Base-by-base conservation (phyloP, 1,140 invertebrate genomes). In the Drosophila equinoxialis region DNA sequence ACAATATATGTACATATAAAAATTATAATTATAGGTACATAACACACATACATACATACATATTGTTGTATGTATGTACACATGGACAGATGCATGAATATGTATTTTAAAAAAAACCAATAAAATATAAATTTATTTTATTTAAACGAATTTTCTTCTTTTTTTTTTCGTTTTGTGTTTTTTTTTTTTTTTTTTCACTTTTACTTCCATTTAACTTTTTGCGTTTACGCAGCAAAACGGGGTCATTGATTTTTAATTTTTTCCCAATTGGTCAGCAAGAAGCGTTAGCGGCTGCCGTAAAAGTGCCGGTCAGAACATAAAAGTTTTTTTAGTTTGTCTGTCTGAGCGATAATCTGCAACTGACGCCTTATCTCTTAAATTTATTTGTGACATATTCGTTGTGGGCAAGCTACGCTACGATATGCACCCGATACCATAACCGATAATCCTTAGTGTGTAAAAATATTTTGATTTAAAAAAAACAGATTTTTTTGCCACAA, bases 211-310 rank as follows among this genome's bases (percentile, higher is more conserved):
- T 10, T 23, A 51, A 51, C 3, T 51, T 51, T 51, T 51, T 23
- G 45, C 45, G 45, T 51, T n/a, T 51, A 51, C 45, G 45, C 45
- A 51, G 66, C 81, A 80, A 85, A 84, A 79, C 70, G 76, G 81
- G 45, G 81, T 84, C 81, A 84, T 80, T 81, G 81, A 77, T 84
- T 84, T 73, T 61, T 41, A 17, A 30, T 48, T 37, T 71, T 55
- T 70, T 68, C 64, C 23, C 58, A 68, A 71, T 37, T 65, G 60
- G 58, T 76, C 74, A 77, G 74, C 74, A 70, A 10, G 69, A 77
- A 57, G 61, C 8, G 45, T 35, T 20, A 45, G 59, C 10, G 7
- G 30, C 6, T 30, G 30, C 1, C 30, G 30, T 6, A 1, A 6
- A 30, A 30, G 30, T 30, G 30, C 5, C 6, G 30, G 30, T 6